phyloP scores from a whole-genome alignment of 23 tunicate species.

The Phallusia fumigata region DNA sequence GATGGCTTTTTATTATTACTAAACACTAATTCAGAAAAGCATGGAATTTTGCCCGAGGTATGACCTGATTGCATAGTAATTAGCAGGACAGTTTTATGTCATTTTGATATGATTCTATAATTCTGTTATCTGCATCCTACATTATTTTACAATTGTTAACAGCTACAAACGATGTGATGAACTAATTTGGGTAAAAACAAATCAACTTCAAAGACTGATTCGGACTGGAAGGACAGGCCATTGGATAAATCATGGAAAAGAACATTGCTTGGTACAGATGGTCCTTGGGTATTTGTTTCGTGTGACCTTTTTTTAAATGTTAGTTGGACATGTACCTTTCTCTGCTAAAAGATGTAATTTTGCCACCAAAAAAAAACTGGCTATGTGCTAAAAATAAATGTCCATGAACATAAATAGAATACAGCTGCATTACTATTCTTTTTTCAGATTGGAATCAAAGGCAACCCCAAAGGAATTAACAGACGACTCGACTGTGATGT shows the following conservation, averaged over 20 bases:
- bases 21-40: neutral
- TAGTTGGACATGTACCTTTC: no score
- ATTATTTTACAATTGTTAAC: no score
- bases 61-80: no score
- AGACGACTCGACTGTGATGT: constrained; percentile 97
- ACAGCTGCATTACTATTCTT: no score
- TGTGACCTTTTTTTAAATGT: no score
- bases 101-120: neutral
- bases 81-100: no score
- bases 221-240: constrained; percentile 99
- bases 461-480: constrained; percentile 82
- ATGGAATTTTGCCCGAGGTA: no score
- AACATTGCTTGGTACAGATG: constrained; percentile 76
- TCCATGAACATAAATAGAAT: no score
- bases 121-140: neutral
- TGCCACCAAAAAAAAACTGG: no score
- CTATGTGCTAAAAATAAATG: no score
- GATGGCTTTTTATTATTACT: neutral
- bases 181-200: constrained; percentile 97
- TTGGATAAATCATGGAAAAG: constrained; percentile 99
- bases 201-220: constrained; percentile 93
- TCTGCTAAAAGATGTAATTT: no score
- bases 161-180: constrained; percentile 95
- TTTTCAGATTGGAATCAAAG: constrained; percentile 88
- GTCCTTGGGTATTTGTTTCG: no score